Base-by-base conservation (phyloP, 1,140 invertebrate species). In the Andricus grossulariae region DNA sequence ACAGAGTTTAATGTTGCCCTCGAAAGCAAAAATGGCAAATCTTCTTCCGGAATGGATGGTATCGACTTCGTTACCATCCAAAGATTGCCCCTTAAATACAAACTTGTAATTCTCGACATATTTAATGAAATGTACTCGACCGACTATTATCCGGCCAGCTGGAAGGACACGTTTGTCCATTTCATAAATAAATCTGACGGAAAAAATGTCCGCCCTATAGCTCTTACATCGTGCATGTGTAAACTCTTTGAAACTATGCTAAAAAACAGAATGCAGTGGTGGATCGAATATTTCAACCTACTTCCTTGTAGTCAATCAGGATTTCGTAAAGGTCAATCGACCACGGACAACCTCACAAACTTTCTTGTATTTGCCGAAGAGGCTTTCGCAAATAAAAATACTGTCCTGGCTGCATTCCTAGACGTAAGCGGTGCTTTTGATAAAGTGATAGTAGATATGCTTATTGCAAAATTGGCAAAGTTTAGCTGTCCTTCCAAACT, bases 341-440 rank as follows among this genome's bases (percentile, higher is more conserved):
- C n/a, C n/a, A n/a, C n/a, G n/a, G n/a, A n/a, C n/a, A n/a, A n/a
- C n/a, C n/a, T n/a, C n/a, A n/a, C n/a, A n/a, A n/a, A n/a, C n/a
- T n/a, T n/a, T n/a, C n/a, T n/a, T n/a, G n/a, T n/a, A n/a, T n/a
- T n/a, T n/a, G n/a, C n/a, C n/a, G n/a, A n/a, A n/a, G n/a, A n/a
- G n/a, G n/a, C n/a, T n/a, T n/a, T n/a, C n/a, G n/a, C n/a, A n/a
- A n/a, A n/a, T n/a, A n/a, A n/a, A n/a, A n/a, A n/a, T n/a, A n/a
- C n/a, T n/a, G n/a, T n/a, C n/a, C n/a, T 16, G 39, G 32, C 10
- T 57, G 57, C 4, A 70, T 77, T 70, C 12, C 12, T 52, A 11
- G 72, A 77, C 19, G 45, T 73, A 5, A 10, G 12, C 3, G 54
- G 75, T 18, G 75, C 75, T 25, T 76, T 76, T 21, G 70, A 57